Conservation (phyloP, 1,140 invertebrate genomes). For the Anadara kagoshimensis region DNA sequence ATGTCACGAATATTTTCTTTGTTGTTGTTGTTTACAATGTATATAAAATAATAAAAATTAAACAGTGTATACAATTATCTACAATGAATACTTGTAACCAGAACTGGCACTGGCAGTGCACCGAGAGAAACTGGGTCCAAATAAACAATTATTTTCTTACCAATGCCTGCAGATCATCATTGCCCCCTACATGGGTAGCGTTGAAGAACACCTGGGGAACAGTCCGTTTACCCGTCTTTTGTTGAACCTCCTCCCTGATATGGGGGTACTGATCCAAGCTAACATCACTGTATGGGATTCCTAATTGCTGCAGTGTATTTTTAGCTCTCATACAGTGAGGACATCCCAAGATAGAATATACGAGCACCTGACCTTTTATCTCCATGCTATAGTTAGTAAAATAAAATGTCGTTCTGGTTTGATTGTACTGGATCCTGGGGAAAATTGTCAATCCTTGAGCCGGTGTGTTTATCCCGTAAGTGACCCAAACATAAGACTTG, state of each 20-base stretch:
- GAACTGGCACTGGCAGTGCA: too few relatives aligned
- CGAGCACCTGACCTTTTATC: constrained; percentile 61
- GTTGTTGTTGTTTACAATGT: too few relatives aligned
- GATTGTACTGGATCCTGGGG: neutral
- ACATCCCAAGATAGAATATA: constrained; percentile 69
- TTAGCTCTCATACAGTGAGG: constrained; percentile 70
- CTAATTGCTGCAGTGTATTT: constrained; percentile 57
- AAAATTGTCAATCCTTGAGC: neutral
- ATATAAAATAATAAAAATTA: too few relatives aligned
- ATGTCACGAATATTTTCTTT: too few relatives aligned
- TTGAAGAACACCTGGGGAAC: constrained; percentile 73
- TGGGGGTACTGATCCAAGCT: constrained; percentile 64
- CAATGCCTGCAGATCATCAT: constrained; percentile 65
- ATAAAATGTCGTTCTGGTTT: too few relatives aligned
- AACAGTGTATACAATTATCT: too few relatives aligned
- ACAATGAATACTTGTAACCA: too few relatives aligned
- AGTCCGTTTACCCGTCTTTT: constrained; percentile 56
- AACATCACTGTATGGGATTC: constrained; percentile 64
- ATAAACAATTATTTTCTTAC: constrained; percentile 41
- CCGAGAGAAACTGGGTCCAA: too few relatives aligned
- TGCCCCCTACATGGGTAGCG: constrained; percentile 63
- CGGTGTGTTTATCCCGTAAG: constrained; percentile 7
- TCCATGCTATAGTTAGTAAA: constrained; percentile 35
- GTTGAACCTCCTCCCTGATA: constrained; percentile 51
- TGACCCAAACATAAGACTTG: constrained; percentile 8